A percentile compares a stretch with the other conserved stretches of the same genome.
phyloP scores from a whole-genome alignment of 2,113 vertebrate genomes.

The Tragelaphus imberbis region DNA sequence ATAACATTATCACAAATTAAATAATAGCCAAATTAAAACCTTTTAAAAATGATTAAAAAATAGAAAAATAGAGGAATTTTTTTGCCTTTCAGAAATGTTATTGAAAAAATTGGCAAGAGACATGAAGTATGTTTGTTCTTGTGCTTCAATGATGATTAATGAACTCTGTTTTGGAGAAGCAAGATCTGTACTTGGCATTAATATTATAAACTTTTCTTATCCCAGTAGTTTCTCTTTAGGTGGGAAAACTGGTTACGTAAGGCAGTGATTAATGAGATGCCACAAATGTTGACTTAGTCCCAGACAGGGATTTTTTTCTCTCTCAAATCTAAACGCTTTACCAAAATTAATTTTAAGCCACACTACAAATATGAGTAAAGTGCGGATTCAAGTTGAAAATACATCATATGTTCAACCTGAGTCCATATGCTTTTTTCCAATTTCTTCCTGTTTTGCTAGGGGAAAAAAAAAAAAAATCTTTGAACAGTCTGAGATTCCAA shows the following conservation, averaged over 20 bases:
- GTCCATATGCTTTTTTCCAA: slow-evolving; percentile 67
- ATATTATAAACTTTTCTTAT: slow-evolving; percentile 52
- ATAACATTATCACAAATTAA: slow-evolving; percentile 72
- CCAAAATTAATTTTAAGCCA: slow-evolving; percentile 68
- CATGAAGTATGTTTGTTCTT: slow-evolving; percentile 77
- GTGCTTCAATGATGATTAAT: slow-evolving; percentile 69
- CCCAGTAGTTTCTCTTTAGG: slow-evolving; percentile 58
- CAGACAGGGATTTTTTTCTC: slow-evolving; percentile 32
- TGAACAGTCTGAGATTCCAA: slow-evolving; percentile 62
- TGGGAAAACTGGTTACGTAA: slow-evolving; percentile 64
- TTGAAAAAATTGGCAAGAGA: slow-evolving; percentile 70
- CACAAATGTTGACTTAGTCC: slow-evolving; percentile 56
- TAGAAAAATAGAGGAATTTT: background rate
- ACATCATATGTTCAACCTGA: slow-evolving; percentile 63
- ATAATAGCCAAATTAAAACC: slow-evolving; percentile 73
- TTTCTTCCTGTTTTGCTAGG: slow-evolving; percentile 69
- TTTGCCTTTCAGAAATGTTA: slow-evolving; percentile 72
- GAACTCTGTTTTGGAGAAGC: slow-evolving; percentile 67
- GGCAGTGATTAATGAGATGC: slow-evolving; percentile 69
- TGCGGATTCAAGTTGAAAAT: slow-evolving; percentile 66
- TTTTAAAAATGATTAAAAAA: slow-evolving; percentile 62
- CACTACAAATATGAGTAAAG: slow-evolving; percentile 67
- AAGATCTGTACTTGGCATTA: slow-evolving; percentile 56
- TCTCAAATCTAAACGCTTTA: slow-evolving; percentile 61
- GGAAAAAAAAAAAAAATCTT: background rate